A percentile compares a stretch with the other conserved stretches of the same genome.
Conservation (phyloP, 2,797 vertebrate genomes). For the Knipowitschia caucasica region DNA sequence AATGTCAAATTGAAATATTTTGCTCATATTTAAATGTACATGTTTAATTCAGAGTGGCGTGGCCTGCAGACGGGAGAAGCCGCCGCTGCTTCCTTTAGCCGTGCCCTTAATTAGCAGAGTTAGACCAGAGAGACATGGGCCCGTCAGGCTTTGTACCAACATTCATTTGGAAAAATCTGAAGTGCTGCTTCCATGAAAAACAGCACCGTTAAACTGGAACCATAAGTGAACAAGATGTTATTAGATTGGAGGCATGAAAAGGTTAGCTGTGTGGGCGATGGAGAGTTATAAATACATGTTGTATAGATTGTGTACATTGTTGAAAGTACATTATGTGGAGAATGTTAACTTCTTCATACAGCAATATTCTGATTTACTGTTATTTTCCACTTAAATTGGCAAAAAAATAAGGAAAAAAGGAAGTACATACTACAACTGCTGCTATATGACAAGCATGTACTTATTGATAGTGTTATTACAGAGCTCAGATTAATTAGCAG, state of each 20-base stretch:
- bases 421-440: too few species aligned
- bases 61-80: slow-evolving; percentile 64
- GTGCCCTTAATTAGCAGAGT: slow-evolving; percentile 74
- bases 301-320: slow-evolving; percentile 4
- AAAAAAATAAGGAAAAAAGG: too few species aligned
- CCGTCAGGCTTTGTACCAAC: slow-evolving; percentile 55
- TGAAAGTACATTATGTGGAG: slow-evolving; percentile 11
- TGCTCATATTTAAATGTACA: background rate
- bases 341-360: slow-evolving; percentile 15
- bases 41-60: slow-evolving; percentile 34
- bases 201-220: background rate
- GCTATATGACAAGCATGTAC: background rate
- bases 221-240: background rate
- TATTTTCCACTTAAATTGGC: background rate
- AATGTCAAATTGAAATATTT: background rate
- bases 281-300: background rate
- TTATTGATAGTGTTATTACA: background rate
- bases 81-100: slow-evolving; percentile 64
- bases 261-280: slow-evolving; percentile 4
- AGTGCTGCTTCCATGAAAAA: slow-evolving; percentile 26
- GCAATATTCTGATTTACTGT: too few species aligned
- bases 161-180: slow-evolving; percentile 52
- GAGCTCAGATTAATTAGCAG: background rate
- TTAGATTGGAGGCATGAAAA: slow-evolving; percentile 1
- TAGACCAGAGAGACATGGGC: slow-evolving; percentile 64